Evolutionary conservation across 1,140 invertebrate genomes (phyloP).

Genomic region (Drosophila aff.): DNA sequence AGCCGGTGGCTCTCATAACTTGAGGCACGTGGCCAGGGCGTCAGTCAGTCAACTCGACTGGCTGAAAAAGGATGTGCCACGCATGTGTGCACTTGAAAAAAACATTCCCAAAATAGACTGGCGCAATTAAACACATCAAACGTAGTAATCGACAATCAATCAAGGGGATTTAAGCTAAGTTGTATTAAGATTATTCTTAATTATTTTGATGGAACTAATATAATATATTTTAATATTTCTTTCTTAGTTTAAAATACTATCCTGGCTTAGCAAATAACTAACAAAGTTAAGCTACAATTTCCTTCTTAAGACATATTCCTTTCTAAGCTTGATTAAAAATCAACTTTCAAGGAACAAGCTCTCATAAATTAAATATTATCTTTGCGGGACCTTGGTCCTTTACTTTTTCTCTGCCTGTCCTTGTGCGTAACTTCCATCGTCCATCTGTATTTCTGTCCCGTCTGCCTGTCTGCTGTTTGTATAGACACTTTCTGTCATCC

Average conservation of each 20-base stretch:
- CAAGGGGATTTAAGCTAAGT: not conserved
- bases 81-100: slow-evolving; percentile 21
- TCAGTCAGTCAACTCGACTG: slow-evolving; percentile 49
- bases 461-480: slow-evolving; percentile 41
- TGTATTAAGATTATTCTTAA: not conserved
- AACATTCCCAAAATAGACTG: not conserved
- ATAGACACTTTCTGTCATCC: slow-evolving; percentile 54
- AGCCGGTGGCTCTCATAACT: slow-evolving; percentile 25
- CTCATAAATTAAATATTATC: slow-evolving; percentile 3
- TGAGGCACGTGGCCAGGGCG: slow-evolving; percentile 54
- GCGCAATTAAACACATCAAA: slow-evolving; percentile 7
- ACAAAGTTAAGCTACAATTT: not conserved
- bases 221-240: not conserved
- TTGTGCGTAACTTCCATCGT: slow-evolving; percentile 9
- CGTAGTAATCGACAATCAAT: not conserved
- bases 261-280: not conserved
- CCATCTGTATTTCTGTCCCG: slow-evolving; percentile 7
- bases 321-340: not conserved
- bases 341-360: not conserved
- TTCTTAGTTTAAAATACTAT: not conserved
- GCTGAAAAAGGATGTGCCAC: slow-evolving; percentile 35
- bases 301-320: too few species aligned
- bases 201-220: not conserved
- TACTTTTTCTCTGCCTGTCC: slow-evolving; percentile 8
- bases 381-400: not conserved